Percentiles rank a stretch among this genome's conserved stretches.
Conservation (phyloP, 2,888 invertebrate species). For the Malacosoma neustria region DNA sequence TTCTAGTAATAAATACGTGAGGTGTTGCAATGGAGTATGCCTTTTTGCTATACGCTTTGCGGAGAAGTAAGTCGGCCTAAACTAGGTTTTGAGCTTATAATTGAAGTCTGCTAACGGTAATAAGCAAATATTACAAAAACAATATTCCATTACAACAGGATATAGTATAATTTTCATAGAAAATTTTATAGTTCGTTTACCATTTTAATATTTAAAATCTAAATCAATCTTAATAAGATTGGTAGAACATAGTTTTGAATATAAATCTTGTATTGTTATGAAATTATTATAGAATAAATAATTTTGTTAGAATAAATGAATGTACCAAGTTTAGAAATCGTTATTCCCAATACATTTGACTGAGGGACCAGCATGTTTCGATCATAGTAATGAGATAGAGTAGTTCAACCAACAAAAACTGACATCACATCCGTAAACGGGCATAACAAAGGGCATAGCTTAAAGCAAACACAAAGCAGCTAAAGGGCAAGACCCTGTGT, state of each 20-base stretch:
- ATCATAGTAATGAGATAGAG: constrained; percentile 36
- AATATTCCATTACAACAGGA: constrained; percentile 67
- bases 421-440: constrained; percentile 12
- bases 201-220: constrained; percentile 29
- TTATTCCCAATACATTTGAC: constrained; percentile 51
- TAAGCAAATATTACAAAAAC: constrained; percentile 22
- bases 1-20: constrained; percentile 44
- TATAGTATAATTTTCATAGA: constrained; percentile 26
- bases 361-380: constrained; percentile 61
- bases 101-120: constrained; percentile 25
- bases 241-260: constrained; percentile 41
- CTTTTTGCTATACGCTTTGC: constrained; percentile 62
- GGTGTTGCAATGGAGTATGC: constrained; percentile 73
- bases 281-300: constrained; percentile 36
- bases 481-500: constrained; percentile 56
- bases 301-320: constrained; percentile 33
- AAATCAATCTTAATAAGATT: constrained; percentile 32
- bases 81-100: constrained; percentile 37
- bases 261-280: constrained; percentile 30
- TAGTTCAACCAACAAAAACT: constrained; percentile 31
- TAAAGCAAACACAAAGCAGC: constrained; percentile 71
- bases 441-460: constrained; percentile 31
- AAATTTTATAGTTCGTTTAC: constrained; percentile 20
- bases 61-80: constrained; percentile 53
- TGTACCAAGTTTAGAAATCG: constrained; percentile 32